These are phyloP conservation scores for Cataglyphis altisquamis DNA, from an alignment of 2,888 invertebrate genomes.

Conservation along the genomic window DNA sequence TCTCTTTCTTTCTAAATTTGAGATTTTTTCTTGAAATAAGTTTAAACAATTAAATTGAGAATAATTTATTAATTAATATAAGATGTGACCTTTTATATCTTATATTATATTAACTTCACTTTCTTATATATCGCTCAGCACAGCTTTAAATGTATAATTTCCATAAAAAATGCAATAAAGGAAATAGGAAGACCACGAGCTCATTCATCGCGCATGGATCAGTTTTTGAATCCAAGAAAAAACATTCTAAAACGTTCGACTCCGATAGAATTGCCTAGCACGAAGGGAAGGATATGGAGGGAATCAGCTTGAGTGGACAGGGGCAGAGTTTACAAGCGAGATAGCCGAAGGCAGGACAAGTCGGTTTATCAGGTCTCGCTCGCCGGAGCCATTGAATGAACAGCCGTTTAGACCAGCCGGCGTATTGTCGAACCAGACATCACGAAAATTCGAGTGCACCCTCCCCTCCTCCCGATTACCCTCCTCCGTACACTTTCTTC, in stretches of 20 bases:
- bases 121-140: neutral
- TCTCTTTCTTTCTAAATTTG: neutral
- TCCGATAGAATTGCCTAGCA: conserved; percentile 1
- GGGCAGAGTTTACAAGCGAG: conserved; percentile 77
- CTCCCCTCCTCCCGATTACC: conserved; percentile 17
- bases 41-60: neutral
- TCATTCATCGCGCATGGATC: neutral
- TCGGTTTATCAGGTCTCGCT: conserved; percentile 80
- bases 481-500: conserved; percentile 4
- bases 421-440: conserved; percentile 79
- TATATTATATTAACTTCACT: neutral
- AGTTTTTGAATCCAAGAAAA: neutral
- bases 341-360: conserved; percentile 74
- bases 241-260: neutral
- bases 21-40: neutral
- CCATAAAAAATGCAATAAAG: conserved; percentile 59
- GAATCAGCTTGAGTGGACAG: conserved; percentile 8
- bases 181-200: conserved; percentile 14
- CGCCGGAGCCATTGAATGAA: conserved; percentile 78
- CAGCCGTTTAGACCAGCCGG: conserved; percentile 77
- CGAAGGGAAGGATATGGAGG: conserved; percentile 36
- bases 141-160: conserved; percentile 46
- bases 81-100: conserved; percentile 1
- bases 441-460: conserved; percentile 73
- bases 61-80: neutral